Evolutionary conservation across 2,888 invertebrate species (phyloP).

Genomic region (Erannis defoliaria): DNA sequence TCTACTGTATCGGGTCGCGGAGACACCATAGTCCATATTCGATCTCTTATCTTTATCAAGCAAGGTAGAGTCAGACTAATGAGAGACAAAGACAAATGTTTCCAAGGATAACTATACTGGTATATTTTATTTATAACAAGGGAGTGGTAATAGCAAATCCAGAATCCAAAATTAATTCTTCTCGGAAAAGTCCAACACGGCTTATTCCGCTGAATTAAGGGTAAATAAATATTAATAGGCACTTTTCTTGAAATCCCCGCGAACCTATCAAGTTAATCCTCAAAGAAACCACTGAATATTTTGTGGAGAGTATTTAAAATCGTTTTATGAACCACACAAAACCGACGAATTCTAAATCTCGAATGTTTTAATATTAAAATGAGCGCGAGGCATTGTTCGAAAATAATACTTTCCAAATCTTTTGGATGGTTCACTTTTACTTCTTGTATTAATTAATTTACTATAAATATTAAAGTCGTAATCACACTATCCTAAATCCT

Average conservation of each 20-base stretch:
- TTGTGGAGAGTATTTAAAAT: constrained; percentile 63
- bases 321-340: constrained; percentile 58
- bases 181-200: constrained; percentile 12
- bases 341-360: constrained; percentile 53
- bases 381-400: constrained; percentile 40
- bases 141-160: background rate
- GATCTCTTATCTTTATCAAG: too few species aligned
- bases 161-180: constrained; percentile 8
- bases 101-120: too few species aligned
- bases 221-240: constrained; percentile 51
- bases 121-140: background rate
- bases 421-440: background rate
- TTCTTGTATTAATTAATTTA: background rate
- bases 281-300: constrained; percentile 67
- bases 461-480: too few species aligned
- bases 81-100: too few species aligned
- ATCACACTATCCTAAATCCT: too few species aligned
- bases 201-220: constrained; percentile 38
- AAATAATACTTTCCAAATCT: constrained; percentile 26
- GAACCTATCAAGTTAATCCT: constrained; percentile 59
- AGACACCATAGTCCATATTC: too few species aligned
- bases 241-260: constrained; percentile 49
- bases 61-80: too few species aligned
- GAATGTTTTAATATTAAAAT: constrained; percentile 64
- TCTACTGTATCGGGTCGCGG: too few species aligned